Conservation (phyloP, 1,140 invertebrate genomes). For the Hycleus cichorii region DNA sequence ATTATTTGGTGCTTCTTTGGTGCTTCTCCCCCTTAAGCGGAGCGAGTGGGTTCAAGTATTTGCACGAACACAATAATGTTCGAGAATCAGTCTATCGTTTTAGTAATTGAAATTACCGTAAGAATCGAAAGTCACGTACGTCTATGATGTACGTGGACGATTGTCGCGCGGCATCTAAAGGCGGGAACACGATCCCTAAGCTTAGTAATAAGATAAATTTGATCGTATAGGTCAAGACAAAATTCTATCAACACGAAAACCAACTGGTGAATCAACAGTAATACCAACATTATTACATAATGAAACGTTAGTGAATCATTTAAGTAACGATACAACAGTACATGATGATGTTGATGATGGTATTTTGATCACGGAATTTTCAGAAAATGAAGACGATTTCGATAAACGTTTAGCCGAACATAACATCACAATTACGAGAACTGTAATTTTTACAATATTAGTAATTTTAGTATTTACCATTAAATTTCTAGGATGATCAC, state of each 20-base stretch:
- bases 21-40: too few relatives aligned
- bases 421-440: slow-evolving; percentile 44
- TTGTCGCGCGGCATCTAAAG: too few relatives aligned
- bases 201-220: too few relatives aligned
- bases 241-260: slow-evolving; percentile 16
- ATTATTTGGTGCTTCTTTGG: too few relatives aligned
- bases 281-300: background rate
- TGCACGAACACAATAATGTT: too few relatives aligned
- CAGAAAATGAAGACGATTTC: slow-evolving; percentile 22
- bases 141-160: too few relatives aligned
- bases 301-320: slow-evolving; percentile 15
- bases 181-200: too few relatives aligned
- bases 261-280: slow-evolving; percentile 4
- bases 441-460: slow-evolving; percentile 24
- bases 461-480: slow-evolving; percentile 6
- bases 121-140: too few relatives aligned
- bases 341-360: slow-evolving; percentile 17
- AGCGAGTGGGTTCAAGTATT: too few relatives aligned
- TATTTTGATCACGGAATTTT: slow-evolving; percentile 16
- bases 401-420: slow-evolving; percentile 43
- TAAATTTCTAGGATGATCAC: slow-evolving; percentile 55
- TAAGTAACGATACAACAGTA: slow-evolving; percentile 6
- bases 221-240: too few relatives aligned
- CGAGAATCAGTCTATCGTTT: too few relatives aligned
- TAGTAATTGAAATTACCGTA: too few relatives aligned